phyloP scores from a whole-genome alignment of 2,113 vertebrate species.

The Amazona guildingii region DNA sequence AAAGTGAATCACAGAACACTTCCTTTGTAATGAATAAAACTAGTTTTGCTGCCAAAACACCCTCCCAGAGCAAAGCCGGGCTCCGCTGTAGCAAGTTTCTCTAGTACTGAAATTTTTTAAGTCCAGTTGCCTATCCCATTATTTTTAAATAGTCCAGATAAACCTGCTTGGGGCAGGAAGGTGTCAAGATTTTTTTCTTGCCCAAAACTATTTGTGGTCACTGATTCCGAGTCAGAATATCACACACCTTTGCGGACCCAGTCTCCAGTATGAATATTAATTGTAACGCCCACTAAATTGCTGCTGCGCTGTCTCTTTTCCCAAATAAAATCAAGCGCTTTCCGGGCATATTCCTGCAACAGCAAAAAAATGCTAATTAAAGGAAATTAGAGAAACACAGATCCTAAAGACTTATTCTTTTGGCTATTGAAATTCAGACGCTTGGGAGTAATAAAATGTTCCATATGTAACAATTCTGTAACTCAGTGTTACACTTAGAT shows the following conservation, averaged over 20 bases:
- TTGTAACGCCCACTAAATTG: constrained; percentile 96
- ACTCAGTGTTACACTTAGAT: background rate
- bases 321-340: constrained; percentile 97
- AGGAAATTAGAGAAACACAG: background rate
- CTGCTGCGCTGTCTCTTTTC: constrained; percentile 98
- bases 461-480: background rate
- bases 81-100: background rate
- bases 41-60: background rate
- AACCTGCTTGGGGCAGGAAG: background rate
- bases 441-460: background rate
- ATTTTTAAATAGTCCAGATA: accelerated
- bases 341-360: constrained; percentile 90
- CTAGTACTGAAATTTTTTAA: background rate
- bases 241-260: constrained; percentile 87
- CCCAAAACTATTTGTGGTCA: background rate
- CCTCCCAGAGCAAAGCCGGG: background rate
- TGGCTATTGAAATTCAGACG: background rate
- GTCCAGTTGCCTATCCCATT: background rate
- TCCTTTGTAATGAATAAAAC: background rate
- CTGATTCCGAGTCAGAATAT: background rate
- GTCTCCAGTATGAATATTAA: constrained; percentile 98
- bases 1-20: background rate
- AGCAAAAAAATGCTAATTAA: background rate
- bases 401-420: background rate
- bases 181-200: background rate